Evolutionary conservation across 1,140 invertebrate genomes (phyloP).

Genomic region (Apis florea): DNA sequence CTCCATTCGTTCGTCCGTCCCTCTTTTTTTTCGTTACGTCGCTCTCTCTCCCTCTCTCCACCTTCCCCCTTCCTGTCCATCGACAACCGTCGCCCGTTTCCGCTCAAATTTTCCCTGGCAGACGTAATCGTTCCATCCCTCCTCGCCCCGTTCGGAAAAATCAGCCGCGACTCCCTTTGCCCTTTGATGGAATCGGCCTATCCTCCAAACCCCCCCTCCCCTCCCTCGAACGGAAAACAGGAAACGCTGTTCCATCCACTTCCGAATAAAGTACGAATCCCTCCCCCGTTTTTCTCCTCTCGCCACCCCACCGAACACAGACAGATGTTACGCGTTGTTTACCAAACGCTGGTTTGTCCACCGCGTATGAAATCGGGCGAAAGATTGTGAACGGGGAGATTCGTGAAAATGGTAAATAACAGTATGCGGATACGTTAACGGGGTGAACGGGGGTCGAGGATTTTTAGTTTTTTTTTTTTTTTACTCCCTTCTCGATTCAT

Average conservation of each 20-base stretch:
- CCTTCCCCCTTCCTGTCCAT: slow-evolving; percentile 18
- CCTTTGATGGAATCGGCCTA: slow-evolving; percentile 48
- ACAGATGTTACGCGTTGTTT: slow-evolving; percentile 23
- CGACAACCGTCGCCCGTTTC: slow-evolving; percentile 48
- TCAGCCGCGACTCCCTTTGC: slow-evolving; percentile 36
- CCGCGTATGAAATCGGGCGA: not conserved
- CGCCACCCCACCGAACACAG: not conserved
- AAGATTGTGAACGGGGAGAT: not conserved
- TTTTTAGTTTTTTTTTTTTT: no score
- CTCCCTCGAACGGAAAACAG: slow-evolving; percentile 7
- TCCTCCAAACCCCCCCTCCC: not conserved
- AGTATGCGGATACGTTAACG: no score
- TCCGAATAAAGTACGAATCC: not conserved
- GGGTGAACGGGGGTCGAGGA: no score
- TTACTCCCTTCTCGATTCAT: no score
- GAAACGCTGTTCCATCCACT: slow-evolving; percentile 25
- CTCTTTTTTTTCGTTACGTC: not conserved
- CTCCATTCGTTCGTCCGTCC: not conserved
- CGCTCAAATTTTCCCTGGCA: slow-evolving; percentile 57
- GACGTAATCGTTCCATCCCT: slow-evolving; percentile 48
- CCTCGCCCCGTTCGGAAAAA: slow-evolving; percentile 34
- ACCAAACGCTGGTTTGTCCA: slow-evolving; percentile 15
- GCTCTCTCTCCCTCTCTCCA: slow-evolving; percentile 2
- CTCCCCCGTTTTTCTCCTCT: not conserved
- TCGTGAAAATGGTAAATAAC: no score